These are phyloP conservation scores for Sapajus apella DNA, from an alignment of 2,113 vertebrate genomes.

Conservation along the genomic window DNA sequence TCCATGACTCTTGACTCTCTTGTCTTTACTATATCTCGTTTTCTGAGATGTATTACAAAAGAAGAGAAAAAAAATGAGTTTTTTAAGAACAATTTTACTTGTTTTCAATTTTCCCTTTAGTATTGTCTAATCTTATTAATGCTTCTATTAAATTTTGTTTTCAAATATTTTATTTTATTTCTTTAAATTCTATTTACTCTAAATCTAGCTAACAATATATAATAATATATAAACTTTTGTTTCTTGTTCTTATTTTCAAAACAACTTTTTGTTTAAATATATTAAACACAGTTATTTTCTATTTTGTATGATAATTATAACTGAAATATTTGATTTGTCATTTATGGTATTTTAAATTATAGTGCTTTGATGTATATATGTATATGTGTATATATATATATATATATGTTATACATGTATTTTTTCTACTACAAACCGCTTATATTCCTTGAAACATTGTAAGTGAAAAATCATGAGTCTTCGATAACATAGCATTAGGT, in stretches of 20 bases:
- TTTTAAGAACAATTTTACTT: not conserved
- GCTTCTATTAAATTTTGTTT: not conserved
- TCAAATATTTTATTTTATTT: constrained; percentile 4
- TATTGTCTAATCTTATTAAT: not conserved
- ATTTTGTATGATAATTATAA: not conserved
- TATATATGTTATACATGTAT: no score
- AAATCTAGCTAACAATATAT: not conserved
- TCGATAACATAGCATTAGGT: not conserved
- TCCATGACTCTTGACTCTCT: not conserved
- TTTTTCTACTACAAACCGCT: not conserved
- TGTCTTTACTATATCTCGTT: not conserved
- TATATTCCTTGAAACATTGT: not conserved
- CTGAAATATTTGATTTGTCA: not conserved
- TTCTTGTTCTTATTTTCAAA: not conserved
- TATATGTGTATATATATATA: no score
- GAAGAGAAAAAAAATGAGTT: not conserved
- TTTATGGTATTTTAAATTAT: not conserved
- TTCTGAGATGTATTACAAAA: not conserved
- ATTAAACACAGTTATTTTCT: not conserved
- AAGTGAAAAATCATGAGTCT: not conserved
- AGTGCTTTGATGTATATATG: not conserved
- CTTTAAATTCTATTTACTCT: not conserved
- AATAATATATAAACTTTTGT: not conserved
- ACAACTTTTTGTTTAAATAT: not conserved
- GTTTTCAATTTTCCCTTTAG: not conserved